phyloP scores from a whole-genome alignment of 2,888 invertebrate genomes.

The Physocephala rufipes region DNA sequence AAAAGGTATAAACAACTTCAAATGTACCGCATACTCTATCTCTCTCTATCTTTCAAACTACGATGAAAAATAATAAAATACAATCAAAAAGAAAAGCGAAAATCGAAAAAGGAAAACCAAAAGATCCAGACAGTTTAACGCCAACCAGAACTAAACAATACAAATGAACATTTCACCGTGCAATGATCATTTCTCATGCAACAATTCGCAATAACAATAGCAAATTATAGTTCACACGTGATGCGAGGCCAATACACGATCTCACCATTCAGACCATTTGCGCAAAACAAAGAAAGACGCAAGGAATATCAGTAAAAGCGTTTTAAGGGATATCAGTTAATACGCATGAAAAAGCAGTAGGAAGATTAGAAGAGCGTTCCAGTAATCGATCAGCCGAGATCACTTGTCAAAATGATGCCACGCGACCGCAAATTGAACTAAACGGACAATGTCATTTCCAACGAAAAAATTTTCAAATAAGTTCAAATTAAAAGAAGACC shows the following conservation, averaged over 20 bases:
- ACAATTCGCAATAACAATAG: constrained; percentile 42
- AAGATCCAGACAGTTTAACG: constrained; percentile 48
- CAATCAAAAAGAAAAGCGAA: constrained; percentile 7
- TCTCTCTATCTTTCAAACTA: too few relatives aligned
- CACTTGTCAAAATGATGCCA: constrained; percentile 57
- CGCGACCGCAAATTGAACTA: constrained; percentile 59
- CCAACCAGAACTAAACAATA: constrained; percentile 63
- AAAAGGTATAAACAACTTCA: constrained; percentile 11
- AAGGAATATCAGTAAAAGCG: constrained; percentile 30
- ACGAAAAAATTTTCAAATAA: constrained; percentile 37
- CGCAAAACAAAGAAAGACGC: constrained; percentile 12
- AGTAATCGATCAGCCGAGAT: constrained; percentile 20
- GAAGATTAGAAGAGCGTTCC: constrained; percentile 50
- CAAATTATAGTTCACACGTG: constrained; percentile 24
- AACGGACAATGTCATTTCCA: constrained; percentile 46
- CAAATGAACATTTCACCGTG: constrained; percentile 55
- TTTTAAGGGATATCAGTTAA: constrained; percentile 27
- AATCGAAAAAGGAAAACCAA: background rate
- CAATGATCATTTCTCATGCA: constrained; percentile 57
- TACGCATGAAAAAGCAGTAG: constrained; percentile 12
- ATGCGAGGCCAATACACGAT: background rate
- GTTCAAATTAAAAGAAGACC: constrained; percentile 27
- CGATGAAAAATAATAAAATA: too few relatives aligned
- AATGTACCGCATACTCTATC: constrained; percentile 9
- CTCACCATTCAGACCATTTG: constrained; percentile 15